Evolutionary conservation across 2,113 vertebrate species (phyloP).

Genomic region (Tetrax tetrax): DNA sequence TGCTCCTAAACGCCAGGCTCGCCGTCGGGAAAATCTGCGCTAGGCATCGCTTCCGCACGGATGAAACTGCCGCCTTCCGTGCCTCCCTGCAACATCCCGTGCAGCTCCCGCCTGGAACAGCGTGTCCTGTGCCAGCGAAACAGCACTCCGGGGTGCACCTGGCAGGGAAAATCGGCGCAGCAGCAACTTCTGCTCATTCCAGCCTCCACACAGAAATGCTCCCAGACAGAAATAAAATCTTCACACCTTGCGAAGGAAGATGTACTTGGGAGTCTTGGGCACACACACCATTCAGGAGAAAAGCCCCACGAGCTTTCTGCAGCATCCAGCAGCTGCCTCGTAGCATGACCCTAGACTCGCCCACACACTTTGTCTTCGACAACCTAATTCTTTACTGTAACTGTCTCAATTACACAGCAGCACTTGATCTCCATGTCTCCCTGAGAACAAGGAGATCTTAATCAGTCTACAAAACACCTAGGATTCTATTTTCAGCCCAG

Average conservation of each 20-base stretch:
- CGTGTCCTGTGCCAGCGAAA: neutral
- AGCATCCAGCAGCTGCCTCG: neutral
- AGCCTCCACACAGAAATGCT: neutral
- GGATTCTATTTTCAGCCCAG: conserved; percentile 33
- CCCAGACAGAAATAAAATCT: neutral
- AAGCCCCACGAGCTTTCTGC: neutral
- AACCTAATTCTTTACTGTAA: neutral
- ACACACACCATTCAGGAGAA: neutral
- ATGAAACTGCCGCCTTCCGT: neutral
- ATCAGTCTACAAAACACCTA: conserved; percentile 10
- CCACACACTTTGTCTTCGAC: neutral
- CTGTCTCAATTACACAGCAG: neutral
- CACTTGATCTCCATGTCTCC: neutral
- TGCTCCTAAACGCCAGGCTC: neutral
- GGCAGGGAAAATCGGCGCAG: neutral
- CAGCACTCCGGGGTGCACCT: neutral
- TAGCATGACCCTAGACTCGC: neutral
- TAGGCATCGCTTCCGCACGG: accelerated
- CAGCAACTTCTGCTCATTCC: neutral
- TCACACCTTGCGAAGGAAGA: neutral
- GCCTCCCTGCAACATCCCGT: neutral
- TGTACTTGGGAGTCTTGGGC: neutral
- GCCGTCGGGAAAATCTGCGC: accelerated
- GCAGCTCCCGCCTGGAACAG: neutral
- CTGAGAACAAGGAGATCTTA: neutral